These are phyloP conservation scores for Paraplagusia blochii DNA, from an alignment of 2,113 vertebrate species.

Conservation along the genomic window DNA sequence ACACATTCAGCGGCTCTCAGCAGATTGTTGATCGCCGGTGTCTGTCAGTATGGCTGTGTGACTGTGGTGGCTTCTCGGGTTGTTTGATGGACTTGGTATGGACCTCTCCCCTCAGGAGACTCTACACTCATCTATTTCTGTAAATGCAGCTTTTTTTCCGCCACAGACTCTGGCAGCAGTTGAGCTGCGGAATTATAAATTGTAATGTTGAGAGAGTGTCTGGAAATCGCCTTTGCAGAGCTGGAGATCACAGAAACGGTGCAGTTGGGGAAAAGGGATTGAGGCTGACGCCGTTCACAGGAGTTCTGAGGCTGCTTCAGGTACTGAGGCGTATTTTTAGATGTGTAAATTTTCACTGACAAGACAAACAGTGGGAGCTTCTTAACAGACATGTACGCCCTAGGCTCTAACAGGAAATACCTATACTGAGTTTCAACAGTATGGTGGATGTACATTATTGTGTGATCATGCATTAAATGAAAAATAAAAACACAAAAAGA, in stretches of 20 bases:
- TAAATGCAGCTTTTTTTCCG: slow-evolving; percentile 41
- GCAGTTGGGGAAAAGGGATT: slow-evolving; percentile 22
- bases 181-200: slow-evolving; percentile 51
- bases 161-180: slow-evolving; percentile 49
- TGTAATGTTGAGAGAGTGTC: slow-evolving; percentile 37
- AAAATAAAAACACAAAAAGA: no score
- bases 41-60: slow-evolving; percentile 40
- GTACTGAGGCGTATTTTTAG: slow-evolving; percentile 2
- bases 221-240: slow-evolving; percentile 45
- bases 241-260: slow-evolving; percentile 36
- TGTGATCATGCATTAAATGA: no score
- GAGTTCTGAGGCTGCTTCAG: slow-evolving; percentile 14
- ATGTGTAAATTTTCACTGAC: slow-evolving; percentile 7
- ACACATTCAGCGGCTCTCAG: slow-evolving; percentile 11
- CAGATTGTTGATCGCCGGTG: slow-evolving; percentile 25
- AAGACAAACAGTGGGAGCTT: slow-evolving; percentile 9
- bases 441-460: no score
- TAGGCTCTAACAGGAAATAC: no score
- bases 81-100: slow-evolving; percentile 27
- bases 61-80: slow-evolving; percentile 42
- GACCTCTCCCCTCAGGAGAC: slow-evolving; percentile 37
- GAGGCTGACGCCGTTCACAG: slow-evolving; percentile 19
- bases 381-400: neutral
- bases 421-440: no score
- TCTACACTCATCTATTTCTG: slow-evolving; percentile 42